These are phyloP conservation scores for Neomorphus geoffroyi DNA, from an alignment of 2,797 vertebrate genomes.

Conservation along the genomic window DNA sequence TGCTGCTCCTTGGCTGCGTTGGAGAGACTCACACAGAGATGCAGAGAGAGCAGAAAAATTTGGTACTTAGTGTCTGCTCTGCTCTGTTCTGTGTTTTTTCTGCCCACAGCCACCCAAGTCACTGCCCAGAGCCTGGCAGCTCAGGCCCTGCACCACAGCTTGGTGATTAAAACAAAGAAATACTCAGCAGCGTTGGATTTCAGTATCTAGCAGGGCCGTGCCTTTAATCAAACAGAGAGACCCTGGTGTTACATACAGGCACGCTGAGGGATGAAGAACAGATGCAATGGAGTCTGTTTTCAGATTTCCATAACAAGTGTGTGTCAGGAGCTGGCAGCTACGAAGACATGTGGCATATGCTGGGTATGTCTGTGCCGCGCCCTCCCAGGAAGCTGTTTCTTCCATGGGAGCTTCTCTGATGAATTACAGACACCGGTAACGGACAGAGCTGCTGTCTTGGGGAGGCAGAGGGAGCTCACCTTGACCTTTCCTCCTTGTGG, in stretches of 20 bases:
- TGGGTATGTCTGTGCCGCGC: slow-evolving; percentile 55
- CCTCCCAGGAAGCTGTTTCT: slow-evolving; percentile 56
- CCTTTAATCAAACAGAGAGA: slow-evolving; percentile 64
- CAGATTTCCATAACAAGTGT: slow-evolving; percentile 63
- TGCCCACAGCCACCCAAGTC: neutral
- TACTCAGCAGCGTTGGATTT: neutral
- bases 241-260: slow-evolving; percentile 48
- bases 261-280: slow-evolving; percentile 53
- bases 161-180: slow-evolving; percentile 23
- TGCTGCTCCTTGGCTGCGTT: neutral
- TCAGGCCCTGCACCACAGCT: neutral
- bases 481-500: slow-evolving; percentile 16
- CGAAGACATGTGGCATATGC: slow-evolving; percentile 66
- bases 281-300: slow-evolving; percentile 64
- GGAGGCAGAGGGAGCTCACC: slow-evolving; percentile 8
- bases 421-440: neutral
- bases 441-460: neutral
- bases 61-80: neutral
- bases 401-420: neutral
- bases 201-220: slow-evolving; percentile 13
- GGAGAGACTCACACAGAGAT: neutral
- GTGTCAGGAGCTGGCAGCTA: slow-evolving; percentile 67
- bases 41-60: neutral
- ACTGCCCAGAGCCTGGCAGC: neutral
- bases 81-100: neutral